Evolutionary conservation across 2,888 invertebrate genomes (phyloP).

Genomic region (Leptura quadrifasciata): DNA sequence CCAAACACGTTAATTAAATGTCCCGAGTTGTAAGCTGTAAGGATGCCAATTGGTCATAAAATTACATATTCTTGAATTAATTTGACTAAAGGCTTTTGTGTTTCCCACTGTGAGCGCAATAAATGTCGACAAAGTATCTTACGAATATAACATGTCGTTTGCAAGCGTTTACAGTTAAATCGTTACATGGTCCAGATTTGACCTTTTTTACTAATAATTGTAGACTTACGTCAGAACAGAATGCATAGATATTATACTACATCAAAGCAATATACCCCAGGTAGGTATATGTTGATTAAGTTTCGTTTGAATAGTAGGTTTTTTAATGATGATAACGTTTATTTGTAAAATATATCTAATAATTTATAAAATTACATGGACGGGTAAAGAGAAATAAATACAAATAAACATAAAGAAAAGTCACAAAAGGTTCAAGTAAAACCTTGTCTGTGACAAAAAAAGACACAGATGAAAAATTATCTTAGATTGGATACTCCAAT

Average conservation of each 20-base stretch:
- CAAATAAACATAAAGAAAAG: too few species aligned
- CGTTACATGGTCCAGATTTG: conserved; percentile 2
- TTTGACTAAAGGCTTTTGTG: conserved; percentile 1
- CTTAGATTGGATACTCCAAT: too few species aligned
- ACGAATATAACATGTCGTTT: background rate
- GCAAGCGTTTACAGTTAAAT: background rate
- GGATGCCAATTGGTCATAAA: background rate
- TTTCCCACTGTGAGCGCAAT: background rate
- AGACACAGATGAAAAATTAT: too few species aligned
- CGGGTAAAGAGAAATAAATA: too few species aligned
- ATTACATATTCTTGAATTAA: conserved; percentile 5
- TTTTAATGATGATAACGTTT: too few species aligned
- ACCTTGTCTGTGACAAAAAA: too few species aligned
- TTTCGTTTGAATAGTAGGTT: too few species aligned
- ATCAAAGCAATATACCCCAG: background rate
- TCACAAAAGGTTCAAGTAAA: too few species aligned
- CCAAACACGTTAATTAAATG: background rate
- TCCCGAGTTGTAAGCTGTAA: background rate
- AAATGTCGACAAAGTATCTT: conserved; percentile 1
- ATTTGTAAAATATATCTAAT: too few species aligned
- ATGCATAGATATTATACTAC: background rate
- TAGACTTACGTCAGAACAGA: conserved; percentile 1
- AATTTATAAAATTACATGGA: too few species aligned
- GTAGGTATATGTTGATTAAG: background rate
- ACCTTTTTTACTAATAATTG: background rate